Evolutionary conservation across 2,113 vertebrate genomes (phyloP).

Genomic region (Bos taurus): ARS-UCD2.0 NC_037339.1:25027501-25028000

Average conservation of each 20-base stretch:
- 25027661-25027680: not conserved
- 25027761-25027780: not conserved
- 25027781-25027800: not conserved
- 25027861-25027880: not conserved
- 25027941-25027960: not conserved
- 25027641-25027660: not conserved
- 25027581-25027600: not conserved
- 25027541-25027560: not conserved
- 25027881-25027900: not conserved
- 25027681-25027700: not conserved
- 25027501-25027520: not conserved
- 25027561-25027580: not conserved
- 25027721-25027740: not conserved
- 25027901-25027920: not conserved
- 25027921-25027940: not conserved
- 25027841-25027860: accelerated
- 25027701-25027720: not conserved
- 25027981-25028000: not conserved
- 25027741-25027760: not conserved
- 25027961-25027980: not conserved
- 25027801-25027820: not conserved
- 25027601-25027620: not conserved
- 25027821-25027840: not conserved
- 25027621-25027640: not conserved
- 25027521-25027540: not conserved